Evolutionary conservation across 2,113 vertebrate species (phyloP).

Genomic region (Scortum barcoo): DNA sequence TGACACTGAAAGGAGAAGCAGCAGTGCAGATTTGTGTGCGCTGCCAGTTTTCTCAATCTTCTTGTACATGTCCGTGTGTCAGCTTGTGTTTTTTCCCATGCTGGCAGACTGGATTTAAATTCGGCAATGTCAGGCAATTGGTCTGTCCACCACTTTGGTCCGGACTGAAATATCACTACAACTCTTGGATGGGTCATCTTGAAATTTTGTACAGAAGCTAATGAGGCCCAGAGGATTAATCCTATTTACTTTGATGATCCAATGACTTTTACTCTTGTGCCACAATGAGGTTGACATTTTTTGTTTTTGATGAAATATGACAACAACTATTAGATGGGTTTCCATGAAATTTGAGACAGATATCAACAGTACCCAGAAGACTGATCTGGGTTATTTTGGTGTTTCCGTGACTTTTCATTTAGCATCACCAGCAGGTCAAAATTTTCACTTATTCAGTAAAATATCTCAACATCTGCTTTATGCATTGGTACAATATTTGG

Average conservation of each 20-base stretch:
- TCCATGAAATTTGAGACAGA: not conserved
- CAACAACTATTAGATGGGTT: not conserved
- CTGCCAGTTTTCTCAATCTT: constrained; percentile 24
- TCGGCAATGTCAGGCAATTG: not conserved
- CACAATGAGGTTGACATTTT: not conserved
- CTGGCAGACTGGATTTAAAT: not conserved
- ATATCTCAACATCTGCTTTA: not conserved
- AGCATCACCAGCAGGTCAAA: constrained; percentile 2
- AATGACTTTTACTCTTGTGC: not conserved
- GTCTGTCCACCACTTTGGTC: not conserved
- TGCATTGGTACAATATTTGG: not conserved
- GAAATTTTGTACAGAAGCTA: not conserved
- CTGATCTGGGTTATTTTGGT: not conserved
- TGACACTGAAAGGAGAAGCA: constrained; percentile 2
- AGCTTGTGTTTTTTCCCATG: constrained; percentile 21
- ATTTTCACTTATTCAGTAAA: constrained; percentile 7
- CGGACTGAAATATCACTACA: constrained; percentile 5
- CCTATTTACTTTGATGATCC: not conserved
- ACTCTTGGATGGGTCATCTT: not conserved
- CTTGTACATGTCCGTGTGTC: not conserved
- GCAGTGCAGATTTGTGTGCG: not conserved
- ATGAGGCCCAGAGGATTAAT: not conserved
- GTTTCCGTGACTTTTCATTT: not conserved
- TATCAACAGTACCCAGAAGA: not conserved
- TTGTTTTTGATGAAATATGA: not conserved